Evolutionary conservation across 2,113 vertebrate genomes (phyloP).

Genomic region (Oreochromis tanganicae): DNA sequence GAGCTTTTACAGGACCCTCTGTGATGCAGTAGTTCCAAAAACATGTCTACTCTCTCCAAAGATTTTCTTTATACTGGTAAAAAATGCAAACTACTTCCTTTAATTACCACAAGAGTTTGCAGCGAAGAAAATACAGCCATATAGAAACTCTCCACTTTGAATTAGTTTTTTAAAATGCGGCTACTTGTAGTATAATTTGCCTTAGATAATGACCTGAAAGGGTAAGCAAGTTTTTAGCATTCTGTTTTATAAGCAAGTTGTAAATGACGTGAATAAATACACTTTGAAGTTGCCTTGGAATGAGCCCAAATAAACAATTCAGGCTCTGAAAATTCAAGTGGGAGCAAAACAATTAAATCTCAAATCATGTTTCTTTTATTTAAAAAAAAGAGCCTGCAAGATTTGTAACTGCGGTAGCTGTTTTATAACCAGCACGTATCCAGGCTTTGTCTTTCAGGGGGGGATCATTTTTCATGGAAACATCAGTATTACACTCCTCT

Average conservation of each 20-base stretch:
- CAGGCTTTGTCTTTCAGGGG: background rate
- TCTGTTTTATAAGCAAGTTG: background rate
- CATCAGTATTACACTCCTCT: background rate
- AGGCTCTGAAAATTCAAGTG: background rate
- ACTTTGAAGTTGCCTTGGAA: background rate
- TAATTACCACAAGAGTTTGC: background rate
- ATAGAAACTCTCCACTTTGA: background rate
- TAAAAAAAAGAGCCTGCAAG: background rate
- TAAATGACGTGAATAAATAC: background rate
- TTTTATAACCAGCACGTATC: background rate
- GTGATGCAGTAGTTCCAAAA: background rate
- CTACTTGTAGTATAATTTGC: background rate
- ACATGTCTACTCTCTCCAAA: background rate
- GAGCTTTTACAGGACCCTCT: background rate
- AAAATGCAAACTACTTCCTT: background rate
- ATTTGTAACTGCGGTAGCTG: background rate
- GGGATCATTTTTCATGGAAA: background rate
- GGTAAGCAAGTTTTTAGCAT: background rate
- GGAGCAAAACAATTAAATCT: background rate
- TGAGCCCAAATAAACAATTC: background rate
- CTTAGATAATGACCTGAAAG: background rate
- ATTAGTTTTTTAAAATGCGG: background rate
- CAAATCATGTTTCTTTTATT: background rate
- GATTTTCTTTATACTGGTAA: background rate
- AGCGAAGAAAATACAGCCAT: background rate